phyloP scores from a whole-genome alignment of 2,113 vertebrate species.

The Prietella phreatophila region DNA sequence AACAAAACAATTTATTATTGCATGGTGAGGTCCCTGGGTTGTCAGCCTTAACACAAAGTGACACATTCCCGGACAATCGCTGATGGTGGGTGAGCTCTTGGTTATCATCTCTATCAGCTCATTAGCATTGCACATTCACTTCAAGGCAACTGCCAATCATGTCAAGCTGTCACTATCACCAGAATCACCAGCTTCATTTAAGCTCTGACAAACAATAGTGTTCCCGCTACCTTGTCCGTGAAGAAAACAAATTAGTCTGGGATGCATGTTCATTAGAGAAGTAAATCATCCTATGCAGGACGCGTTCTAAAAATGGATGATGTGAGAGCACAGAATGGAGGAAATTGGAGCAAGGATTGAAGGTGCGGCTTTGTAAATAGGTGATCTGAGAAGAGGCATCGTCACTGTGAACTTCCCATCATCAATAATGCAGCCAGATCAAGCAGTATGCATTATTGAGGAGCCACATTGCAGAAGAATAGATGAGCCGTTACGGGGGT shows the following conservation, averaged over 20 bases:
- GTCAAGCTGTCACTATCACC: conserved; percentile 14
- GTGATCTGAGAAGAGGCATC: conserved; percentile 42
- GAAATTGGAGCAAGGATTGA: conserved; percentile 3
- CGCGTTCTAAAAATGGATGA: conserved; percentile 5
- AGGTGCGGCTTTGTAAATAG: background rate
- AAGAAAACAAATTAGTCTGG: conserved; percentile 19
- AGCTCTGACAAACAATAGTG: conserved; percentile 8
- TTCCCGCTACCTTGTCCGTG: conserved; percentile 11
- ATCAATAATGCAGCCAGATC: conserved; percentile 71
- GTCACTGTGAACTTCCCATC: conserved; percentile 59
- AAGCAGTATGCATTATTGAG: conserved; percentile 63
- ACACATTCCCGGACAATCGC: background rate
- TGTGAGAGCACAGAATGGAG: background rate
- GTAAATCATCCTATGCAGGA: conserved; percentile 1
- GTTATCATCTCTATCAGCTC: conserved; percentile 13
- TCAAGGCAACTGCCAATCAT: background rate
- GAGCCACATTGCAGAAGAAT: conserved; percentile 35
- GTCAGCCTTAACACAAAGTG: background rate
- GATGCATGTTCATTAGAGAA: background rate
- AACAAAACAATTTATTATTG: background rate
- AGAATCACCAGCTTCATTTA: conserved; percentile 25
- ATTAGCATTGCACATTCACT: conserved; percentile 27
- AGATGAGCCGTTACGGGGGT: background rate
- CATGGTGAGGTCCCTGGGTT: background rate
- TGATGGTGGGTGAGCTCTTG: conserved; percentile 23